phyloP scores from a whole-genome alignment of 2,113 vertebrate species.

The Eclectus roratus region DNA sequence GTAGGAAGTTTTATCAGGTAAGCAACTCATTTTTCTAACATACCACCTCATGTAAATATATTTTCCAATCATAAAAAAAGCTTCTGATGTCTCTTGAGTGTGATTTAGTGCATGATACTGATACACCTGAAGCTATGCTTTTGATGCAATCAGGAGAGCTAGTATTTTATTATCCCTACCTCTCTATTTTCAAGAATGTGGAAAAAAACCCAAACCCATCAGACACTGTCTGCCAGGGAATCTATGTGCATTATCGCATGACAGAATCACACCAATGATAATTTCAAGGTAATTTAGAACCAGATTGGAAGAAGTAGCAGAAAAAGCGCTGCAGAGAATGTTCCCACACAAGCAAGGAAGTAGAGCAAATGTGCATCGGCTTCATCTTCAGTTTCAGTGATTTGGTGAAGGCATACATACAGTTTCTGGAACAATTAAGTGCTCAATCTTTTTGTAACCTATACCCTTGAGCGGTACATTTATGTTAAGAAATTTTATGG shows the following conservation, averaged over 20 bases:
- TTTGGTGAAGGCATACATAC: not conserved
- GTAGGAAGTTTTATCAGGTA: not conserved
- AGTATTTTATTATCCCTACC: not conserved
- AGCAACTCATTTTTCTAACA: not conserved
- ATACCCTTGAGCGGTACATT: not conserved
- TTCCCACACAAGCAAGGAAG: not conserved
- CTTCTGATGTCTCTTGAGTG: not conserved
- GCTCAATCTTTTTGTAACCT: not conserved
- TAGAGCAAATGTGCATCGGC: not conserved
- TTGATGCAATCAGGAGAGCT: not conserved
- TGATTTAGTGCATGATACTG: not conserved
- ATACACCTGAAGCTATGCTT: not conserved
- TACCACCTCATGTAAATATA: not conserved
- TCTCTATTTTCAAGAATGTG: not conserved
- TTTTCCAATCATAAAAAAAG: not conserved
- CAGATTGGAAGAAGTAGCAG: not conserved
- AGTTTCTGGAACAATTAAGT: not conserved
- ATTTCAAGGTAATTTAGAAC: slow-evolving; percentile 48
- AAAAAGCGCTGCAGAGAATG: not conserved
- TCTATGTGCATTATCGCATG: not conserved
- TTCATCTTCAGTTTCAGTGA: not conserved
- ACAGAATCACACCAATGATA: not conserved
- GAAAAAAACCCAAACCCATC: not conserved
- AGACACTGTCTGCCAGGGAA: not conserved
- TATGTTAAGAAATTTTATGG: not conserved